Base-by-base conservation (phyloP, 2,797 vertebrate genomes). In the Erpetoichthys calabaricus region DNA sequence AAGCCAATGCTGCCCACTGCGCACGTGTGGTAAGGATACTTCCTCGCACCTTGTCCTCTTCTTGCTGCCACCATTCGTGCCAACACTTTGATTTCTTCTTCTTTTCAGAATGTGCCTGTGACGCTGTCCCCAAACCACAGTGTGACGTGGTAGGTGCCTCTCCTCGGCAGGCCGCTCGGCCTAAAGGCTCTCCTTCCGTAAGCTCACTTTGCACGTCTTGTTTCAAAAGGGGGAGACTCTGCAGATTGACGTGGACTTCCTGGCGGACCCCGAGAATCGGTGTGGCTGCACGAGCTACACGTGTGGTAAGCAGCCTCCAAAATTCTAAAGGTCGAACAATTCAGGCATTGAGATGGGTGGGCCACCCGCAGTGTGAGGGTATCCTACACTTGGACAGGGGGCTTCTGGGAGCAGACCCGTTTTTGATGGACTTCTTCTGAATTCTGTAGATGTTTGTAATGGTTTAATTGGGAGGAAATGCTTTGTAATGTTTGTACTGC, bases 201-300 rank as follows among this genome's bases (percentile, higher is more conserved):
- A 25, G 25, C 25, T 25, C 25, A 25, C 2, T 25, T 25, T 47
- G 42, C 51, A 4, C 45, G 5, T 7, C 56, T 60, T 10, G 53
- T 60, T 64, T 45, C 60, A 50, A 4, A 56, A 98, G 95, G 93
- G 94, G 55, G 88, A 97, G 69, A 89, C 82, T 51, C 76, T 88
- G 42, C 84, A 92, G 74, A 67, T 91, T 74, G 92, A 97, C 45
- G 77, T 86, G 59, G 68, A 73, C 45, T 94, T 89, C 71, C 67
- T 83, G 66, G 77, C 78, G 6, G 87, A 88, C 52, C 71, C 74
- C 45, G 79, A 85, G 71, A 94, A 97, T 65, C 74, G 79, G 62
- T 98, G 95, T 56, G 80, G 82, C 74, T 98, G 95, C 54, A 83
- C 86, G 60, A 82, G 81, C 66, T 91, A 91, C 52, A 85, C 86